A percentile compares a stretch with the other conserved stretches of the same genome.
These are phyloP conservation scores for Junonia oenone DNA, from an alignment of 2,888 invertebrate genomes.

Conservation along the genomic window DNA sequence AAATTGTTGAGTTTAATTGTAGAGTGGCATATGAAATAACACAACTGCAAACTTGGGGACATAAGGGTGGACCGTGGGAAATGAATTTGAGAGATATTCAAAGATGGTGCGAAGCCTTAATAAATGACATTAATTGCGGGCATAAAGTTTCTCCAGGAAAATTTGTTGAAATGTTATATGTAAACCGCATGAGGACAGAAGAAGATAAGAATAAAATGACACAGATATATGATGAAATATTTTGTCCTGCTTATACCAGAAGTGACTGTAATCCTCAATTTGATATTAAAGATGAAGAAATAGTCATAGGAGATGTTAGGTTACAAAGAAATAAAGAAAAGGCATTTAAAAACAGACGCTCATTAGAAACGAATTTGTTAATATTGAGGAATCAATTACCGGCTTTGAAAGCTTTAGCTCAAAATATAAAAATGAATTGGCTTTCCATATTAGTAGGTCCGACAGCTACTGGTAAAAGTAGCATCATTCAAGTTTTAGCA, in stretches of 20 bases:
- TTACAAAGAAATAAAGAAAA: conserved; percentile 63
- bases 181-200: conserved; percentile 89
- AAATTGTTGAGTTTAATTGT: conserved; percentile 90
- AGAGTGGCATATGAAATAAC: conserved; percentile 82
- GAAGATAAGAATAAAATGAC: conserved; percentile 87
- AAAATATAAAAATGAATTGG: conserved; percentile 95
- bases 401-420: conserved; percentile 87
- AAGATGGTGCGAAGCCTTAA: conserved; percentile 92
- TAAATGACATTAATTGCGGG: conserved; percentile 53
- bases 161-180: conserved; percentile 89
- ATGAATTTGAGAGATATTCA: conserved; percentile 97
- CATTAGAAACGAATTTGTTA: conserved; percentile 59
- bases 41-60: conserved; percentile 84
- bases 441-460: conserved; percentile 92
- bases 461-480: conserved; percentile 89
- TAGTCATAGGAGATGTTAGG: conserved; percentile 83
- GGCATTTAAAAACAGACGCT: conserved; percentile 50
- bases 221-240: conserved; percentile 66
- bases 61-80: conserved; percentile 95
- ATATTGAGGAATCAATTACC: conserved; percentile 81
- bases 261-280: conserved; percentile 78
- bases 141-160: conserved; percentile 72
- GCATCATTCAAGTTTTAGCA: conserved; percentile 86
- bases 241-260: conserved; percentile 67
- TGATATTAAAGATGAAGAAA: conserved; percentile 76